Evolutionary conservation across 2,113 vertebrate genomes (phyloP).

Genomic region (Antennarius striatus): DNA sequence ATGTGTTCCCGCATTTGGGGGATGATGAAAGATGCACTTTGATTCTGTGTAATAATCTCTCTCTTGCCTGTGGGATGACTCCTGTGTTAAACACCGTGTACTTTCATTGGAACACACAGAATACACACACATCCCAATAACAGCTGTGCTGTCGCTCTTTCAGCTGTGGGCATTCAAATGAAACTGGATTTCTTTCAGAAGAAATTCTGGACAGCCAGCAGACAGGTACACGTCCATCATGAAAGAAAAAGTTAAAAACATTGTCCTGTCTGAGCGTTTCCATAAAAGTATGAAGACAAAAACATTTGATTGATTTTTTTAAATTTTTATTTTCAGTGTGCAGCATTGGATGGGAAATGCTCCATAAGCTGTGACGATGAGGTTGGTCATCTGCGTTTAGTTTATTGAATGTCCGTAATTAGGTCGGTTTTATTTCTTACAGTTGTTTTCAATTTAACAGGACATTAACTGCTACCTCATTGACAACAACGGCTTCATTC

Average conservation of each 20-base stretch:
- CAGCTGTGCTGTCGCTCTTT: constrained; percentile 71
- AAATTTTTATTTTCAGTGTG: constrained; percentile 80
- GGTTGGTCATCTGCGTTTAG: constrained; percentile 73
- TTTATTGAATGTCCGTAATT: neutral
- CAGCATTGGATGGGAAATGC: constrained; percentile 92
- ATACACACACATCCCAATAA: constrained; percentile 8
- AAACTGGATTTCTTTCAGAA: constrained; percentile 98
- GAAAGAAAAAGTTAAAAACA: neutral
- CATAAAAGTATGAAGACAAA: neutral
- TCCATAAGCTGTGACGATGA: constrained; percentile 97
- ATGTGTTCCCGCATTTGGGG: neutral
- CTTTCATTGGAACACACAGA: neutral
- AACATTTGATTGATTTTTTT: constrained; percentile 1
- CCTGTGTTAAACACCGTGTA: constrained; percentile 12
- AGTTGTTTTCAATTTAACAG: constrained; percentile 67
- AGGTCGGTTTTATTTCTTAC: neutral
- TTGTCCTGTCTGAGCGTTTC: neutral
- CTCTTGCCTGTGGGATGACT: neutral
- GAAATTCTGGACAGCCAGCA: constrained; percentile 98
- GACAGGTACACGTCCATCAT: constrained; percentile 84
- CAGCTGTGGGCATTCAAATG: constrained; percentile 99
- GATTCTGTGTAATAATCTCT: neutral
- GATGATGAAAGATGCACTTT: constrained; percentile 22
- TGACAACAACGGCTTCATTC: constrained; percentile 97
- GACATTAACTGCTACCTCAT: constrained; percentile 97